Evolutionary conservation across 2,113 vertebrate genomes (phyloP).

Genomic region (Hydropotes inermis): DNA sequence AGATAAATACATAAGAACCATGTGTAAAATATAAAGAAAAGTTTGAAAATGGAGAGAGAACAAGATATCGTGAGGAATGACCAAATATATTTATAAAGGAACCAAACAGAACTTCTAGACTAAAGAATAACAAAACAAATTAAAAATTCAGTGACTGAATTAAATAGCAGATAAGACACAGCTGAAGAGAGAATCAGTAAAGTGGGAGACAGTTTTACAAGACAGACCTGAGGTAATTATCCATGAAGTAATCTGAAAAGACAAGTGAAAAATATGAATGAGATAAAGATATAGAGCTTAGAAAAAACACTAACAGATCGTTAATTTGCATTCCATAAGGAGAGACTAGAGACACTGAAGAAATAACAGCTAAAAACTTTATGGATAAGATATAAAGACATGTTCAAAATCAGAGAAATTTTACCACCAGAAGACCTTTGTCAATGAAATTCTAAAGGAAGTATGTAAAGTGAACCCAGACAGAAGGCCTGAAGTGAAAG

Average conservation of each 20-base stretch:
- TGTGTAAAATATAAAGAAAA: neutral
- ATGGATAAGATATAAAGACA: neutral
- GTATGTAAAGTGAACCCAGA: neutral
- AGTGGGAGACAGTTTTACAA: neutral
- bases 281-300: neutral
- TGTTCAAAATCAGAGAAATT: neutral
- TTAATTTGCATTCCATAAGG: neutral
- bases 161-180: slow-evolving; percentile 5
- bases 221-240: neutral
- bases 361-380: neutral
- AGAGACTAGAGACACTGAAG: neutral
- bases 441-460: neutral
- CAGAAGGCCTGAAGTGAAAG: neutral
- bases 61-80: neutral
- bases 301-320: neutral
- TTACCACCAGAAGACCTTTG: neutral
- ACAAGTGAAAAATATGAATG: neutral
- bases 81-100: neutral
- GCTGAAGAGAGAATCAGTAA: neutral
- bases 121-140: neutral
- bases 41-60: slow-evolving; percentile 36
- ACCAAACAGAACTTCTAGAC: neutral
- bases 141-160: neutral
- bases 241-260: neutral
- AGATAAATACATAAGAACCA: neutral